phyloP scores from a whole-genome alignment of 2,797 vertebrate genomes.

The Apogon talboti region DNA sequence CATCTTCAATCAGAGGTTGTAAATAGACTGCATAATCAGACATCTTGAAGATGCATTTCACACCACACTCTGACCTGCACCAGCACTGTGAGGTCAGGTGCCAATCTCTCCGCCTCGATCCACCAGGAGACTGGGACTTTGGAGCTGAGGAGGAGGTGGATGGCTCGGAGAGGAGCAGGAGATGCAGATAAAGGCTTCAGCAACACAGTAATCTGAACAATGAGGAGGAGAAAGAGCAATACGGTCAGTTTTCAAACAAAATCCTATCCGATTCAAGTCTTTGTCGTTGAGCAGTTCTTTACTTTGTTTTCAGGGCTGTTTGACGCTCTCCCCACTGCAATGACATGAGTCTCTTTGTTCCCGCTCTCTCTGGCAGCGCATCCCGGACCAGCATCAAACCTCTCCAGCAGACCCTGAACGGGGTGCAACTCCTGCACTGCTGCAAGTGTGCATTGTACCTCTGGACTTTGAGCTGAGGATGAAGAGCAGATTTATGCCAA shows the following conservation, averaged over 20 bases:
- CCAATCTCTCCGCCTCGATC: conserved; percentile 72
- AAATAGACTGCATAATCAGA: background rate
- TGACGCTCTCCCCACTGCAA: conserved; percentile 69
- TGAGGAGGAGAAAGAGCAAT: background rate
- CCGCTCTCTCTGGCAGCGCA: conserved; percentile 78
- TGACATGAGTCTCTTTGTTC: conserved; percentile 81
- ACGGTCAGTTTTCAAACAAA: background rate
- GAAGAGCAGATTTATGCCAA: background rate
- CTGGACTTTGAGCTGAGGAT: conserved; percentile 55
- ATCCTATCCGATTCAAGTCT: background rate
- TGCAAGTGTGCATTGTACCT: conserved; percentile 49
- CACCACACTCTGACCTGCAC: conserved; percentile 70
- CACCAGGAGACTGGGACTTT: conserved; percentile 74
- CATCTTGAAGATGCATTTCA: too few relatives aligned
- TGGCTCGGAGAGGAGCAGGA: conserved; percentile 34
- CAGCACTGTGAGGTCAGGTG: conserved; percentile 60
- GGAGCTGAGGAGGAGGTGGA: conserved; percentile 83
- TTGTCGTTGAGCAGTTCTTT: background rate
- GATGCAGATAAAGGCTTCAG: conserved; percentile 71
- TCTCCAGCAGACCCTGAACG: conserved; percentile 81
- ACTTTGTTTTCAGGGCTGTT: conserved; percentile 69
- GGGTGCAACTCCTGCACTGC: conserved; percentile 71
- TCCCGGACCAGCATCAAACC: conserved; percentile 72
- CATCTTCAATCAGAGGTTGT: background rate
- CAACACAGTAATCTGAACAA: conserved; percentile 76